These are phyloP conservation scores for Aricia agestis DNA, from an alignment of 1,140 invertebrate species.

Conservation along the genomic window DNA sequence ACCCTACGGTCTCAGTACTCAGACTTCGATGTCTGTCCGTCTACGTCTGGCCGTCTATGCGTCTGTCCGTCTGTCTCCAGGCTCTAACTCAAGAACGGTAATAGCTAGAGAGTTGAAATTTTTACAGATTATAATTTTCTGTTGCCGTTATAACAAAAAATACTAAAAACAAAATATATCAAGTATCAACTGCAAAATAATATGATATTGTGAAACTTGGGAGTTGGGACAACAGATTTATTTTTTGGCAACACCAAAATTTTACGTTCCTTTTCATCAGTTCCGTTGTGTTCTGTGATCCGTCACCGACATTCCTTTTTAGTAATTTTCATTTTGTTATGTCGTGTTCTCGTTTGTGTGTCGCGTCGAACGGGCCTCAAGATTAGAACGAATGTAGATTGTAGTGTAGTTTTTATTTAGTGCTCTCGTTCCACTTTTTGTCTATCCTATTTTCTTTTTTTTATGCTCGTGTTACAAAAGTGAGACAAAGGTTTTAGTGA, in stretches of 20 bases:
- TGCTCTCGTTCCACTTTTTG: constrained; percentile 73
- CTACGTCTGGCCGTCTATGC: too few species aligned
- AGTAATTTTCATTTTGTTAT: constrained; percentile 23
- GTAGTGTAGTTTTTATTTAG: constrained; percentile 54
- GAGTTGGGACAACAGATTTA: neutral
- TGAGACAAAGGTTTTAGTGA: constrained; percentile 54
- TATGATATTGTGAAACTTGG: neutral
- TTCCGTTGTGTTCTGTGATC: neutral
- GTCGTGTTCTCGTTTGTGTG: constrained; percentile 34
- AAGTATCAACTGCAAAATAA: too few species aligned
- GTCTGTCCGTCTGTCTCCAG: too few species aligned
- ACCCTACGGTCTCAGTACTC: too few species aligned
- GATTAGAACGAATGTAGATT: constrained; percentile 47
- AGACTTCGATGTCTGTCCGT: too few species aligned
- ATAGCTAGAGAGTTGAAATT: too few species aligned
- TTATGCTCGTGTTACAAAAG: constrained; percentile 29
- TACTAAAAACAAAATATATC: too few species aligned
- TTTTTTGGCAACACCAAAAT: neutral
- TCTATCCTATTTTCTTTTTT: constrained; percentile 44
- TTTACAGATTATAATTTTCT: too few species aligned
- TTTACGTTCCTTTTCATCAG: constrained; percentile 5
- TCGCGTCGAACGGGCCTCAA: constrained; percentile 47
- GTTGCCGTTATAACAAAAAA: too few species aligned
- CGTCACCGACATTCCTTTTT: constrained; percentile 33
- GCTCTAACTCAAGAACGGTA: too few species aligned